Conservation (phyloP, 2,797 vertebrate species). For the Monodelphis domestica region DNA sequence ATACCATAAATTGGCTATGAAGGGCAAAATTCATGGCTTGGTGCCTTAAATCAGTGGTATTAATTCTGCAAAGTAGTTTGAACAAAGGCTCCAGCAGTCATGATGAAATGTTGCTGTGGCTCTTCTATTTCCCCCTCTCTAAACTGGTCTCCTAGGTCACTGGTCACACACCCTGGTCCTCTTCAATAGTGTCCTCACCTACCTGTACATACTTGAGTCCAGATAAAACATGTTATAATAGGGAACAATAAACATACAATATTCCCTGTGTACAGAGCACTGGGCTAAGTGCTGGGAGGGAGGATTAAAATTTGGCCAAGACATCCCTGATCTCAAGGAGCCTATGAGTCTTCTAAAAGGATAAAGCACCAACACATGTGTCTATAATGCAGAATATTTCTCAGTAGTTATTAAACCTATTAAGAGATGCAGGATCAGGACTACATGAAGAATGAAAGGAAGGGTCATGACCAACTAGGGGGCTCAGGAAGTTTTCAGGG, state of each 20-base stretch:
- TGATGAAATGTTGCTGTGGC: neutral
- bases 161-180: neutral
- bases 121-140: neutral
- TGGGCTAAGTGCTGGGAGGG: neutral
- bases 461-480: neutral
- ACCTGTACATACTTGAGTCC: neutral
- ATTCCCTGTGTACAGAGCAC: neutral
- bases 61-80: neutral
- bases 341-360: neutral
- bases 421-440: neutral
- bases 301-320: neutral
- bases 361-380: neutral
- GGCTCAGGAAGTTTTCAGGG: too few species aligned
- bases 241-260: neutral
- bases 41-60: neutral
- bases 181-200: neutral
- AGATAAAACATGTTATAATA: neutral
- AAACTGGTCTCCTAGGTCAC: neutral
- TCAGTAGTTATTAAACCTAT: neutral
- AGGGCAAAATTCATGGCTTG: neutral
- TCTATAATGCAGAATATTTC: neutral
- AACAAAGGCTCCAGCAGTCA: neutral
- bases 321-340: neutral
- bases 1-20: neutral
- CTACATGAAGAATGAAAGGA: neutral